These are phyloP conservation scores for Lampris incognitus DNA, from an alignment of 2,113 vertebrate genomes.

Conservation along the genomic window DNA sequence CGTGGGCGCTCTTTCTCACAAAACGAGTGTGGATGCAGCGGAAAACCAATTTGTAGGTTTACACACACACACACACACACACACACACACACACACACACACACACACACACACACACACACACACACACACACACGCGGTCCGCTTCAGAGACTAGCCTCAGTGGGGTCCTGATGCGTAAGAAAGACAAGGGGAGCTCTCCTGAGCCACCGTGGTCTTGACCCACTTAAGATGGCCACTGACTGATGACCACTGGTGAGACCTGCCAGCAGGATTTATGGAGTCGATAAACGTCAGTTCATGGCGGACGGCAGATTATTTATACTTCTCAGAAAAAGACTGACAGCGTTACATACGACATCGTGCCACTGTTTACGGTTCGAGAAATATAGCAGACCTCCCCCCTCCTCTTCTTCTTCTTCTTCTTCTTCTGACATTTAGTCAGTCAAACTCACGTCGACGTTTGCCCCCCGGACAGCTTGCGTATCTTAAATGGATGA, in stretches of 20 bases:
- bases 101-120: no score
- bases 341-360: constrained; percentile 1
- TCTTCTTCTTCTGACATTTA: no score
- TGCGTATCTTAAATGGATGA: no score
- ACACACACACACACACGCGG: neutral
- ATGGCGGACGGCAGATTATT: constrained; percentile 41
- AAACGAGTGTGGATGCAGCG: no score
- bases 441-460: no score
- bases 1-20: no score
- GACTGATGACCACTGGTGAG: constrained; percentile 50
- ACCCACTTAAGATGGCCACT: constrained; percentile 54
- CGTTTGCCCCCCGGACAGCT: no score
- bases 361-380: neutral
- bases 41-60: no score
- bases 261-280: constrained; percentile 49
- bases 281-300: constrained; percentile 54
- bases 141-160: neutral
- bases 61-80: no score
- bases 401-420: no score
- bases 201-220: constrained; percentile 42
- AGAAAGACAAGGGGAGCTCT: constrained; percentile 14
- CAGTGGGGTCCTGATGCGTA: constrained; percentile 13
- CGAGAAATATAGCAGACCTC: no score
- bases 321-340: constrained; percentile 38
- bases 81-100: no score